A percentile compares a stretch with the other conserved stretches of the same genome.
Conservation (phyloP, 2,113 vertebrate species). For the Pomatorhinus ruficollis region DNA sequence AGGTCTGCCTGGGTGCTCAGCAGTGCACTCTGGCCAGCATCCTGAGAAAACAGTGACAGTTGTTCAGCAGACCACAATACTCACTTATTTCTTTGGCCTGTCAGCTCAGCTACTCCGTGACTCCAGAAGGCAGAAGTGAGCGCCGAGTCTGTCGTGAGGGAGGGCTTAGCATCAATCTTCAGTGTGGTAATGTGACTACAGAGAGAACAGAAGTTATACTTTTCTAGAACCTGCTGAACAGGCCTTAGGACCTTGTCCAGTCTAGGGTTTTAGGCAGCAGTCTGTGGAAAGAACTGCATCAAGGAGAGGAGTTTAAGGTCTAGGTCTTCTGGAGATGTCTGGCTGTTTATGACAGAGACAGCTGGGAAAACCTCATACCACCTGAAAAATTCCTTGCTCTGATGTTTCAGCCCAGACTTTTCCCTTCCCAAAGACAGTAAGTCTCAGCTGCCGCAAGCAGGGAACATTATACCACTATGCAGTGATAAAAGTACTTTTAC, state of each 20-base stretch:
- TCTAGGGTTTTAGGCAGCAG: neutral
- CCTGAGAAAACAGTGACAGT: neutral
- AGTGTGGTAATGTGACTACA: constrained; percentile 90
- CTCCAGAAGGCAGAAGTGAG: constrained; percentile 83
- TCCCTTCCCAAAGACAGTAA: neutral
- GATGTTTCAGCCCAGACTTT: neutral
- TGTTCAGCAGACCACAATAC: constrained; percentile 46
- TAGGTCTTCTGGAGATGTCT: neutral
- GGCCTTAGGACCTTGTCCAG: neutral
- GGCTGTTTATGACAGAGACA: neutral
- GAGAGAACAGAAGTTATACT: constrained; percentile 9
- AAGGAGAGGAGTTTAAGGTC: neutral
- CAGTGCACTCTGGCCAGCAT: neutral
- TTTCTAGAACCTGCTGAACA: neutral
- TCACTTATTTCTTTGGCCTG: constrained; percentile 96
- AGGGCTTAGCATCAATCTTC: constrained; percentile 92
- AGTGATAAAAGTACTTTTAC: neutral
- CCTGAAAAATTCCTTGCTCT: neutral
- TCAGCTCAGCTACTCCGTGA: constrained; percentile 92
- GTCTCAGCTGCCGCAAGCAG: neutral
- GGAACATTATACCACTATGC: neutral
- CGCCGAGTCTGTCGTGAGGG: constrained; percentile 75
- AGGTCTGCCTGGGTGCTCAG: neutral
- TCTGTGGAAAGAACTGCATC: neutral
- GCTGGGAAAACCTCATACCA: neutral